Conservation (phyloP, 2,113 vertebrate species). For the Cyanoramphus novaezelandiae region DNA sequence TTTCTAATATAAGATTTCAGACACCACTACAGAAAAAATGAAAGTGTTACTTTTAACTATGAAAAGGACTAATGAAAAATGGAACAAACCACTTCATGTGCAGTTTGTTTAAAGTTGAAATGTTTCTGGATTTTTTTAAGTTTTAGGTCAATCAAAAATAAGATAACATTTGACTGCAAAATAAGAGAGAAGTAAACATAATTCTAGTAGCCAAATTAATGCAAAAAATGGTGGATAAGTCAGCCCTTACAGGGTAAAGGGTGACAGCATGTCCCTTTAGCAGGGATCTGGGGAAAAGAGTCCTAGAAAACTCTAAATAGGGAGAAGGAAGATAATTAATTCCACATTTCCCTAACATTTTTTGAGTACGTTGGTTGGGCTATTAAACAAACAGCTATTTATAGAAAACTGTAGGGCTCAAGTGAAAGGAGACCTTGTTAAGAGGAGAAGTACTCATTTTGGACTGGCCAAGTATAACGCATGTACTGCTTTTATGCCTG, state of each 20-base stretch:
- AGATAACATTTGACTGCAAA: background rate
- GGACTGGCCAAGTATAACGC: background rate
- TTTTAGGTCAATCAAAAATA: background rate
- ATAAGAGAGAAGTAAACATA: background rate
- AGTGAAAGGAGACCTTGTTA: slow-evolving; percentile 54
- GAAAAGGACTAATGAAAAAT: background rate
- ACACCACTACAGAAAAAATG: background rate
- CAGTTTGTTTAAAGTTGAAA: background rate
- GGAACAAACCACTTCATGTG: background rate
- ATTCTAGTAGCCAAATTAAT: background rate
- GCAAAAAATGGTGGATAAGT: background rate
- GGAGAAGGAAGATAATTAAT: slow-evolving; percentile 39
- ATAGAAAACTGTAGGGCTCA: background rate
- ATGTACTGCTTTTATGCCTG: slow-evolving; percentile 23
- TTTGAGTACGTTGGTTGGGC: background rate
- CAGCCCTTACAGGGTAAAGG: background rate
- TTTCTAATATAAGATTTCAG: background rate
- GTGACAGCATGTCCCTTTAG: background rate
- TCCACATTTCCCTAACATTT: slow-evolving; percentile 39
- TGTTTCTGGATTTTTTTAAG: background rate
- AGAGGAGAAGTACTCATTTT: background rate
- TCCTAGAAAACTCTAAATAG: background rate
- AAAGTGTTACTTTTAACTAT: background rate
- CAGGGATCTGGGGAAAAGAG: background rate
- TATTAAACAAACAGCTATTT: slow-evolving; percentile 56